Evolutionary conservation across 2,797 vertebrate genomes (phyloP).

Genomic region (Catharus ustulatus): DNA sequence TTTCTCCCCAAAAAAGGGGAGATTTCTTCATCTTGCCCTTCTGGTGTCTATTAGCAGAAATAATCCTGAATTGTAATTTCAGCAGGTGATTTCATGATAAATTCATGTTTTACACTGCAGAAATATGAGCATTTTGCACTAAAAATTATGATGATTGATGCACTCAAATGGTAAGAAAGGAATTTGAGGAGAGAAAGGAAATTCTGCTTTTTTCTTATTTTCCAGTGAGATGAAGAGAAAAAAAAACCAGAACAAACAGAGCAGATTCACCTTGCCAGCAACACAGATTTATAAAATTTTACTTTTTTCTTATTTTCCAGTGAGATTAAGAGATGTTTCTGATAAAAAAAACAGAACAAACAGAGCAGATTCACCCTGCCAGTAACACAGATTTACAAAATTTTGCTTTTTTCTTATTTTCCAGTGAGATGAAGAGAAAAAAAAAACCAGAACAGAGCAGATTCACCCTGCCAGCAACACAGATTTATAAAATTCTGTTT

Average conservation of each 20-base stretch:
- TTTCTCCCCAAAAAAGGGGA: background rate
- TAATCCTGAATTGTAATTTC: background rate
- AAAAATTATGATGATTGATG: rapidly evolving
- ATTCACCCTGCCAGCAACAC: background rate
- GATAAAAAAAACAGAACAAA: background rate
- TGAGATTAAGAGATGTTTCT: background rate
- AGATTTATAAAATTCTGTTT: background rate
- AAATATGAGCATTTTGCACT: background rate
- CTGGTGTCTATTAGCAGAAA: background rate
- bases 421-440: background rate
- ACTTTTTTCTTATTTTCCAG: background rate
- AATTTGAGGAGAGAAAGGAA: background rate
- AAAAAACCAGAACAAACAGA: background rate
- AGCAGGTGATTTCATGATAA: background rate
- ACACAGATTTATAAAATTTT: no score
- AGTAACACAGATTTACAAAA: background rate
- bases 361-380: background rate
- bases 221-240: background rate
- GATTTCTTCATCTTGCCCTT: background rate
- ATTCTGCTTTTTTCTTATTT: background rate
- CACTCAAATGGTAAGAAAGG: no score
- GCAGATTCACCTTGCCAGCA: background rate
- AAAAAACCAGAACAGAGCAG: background rate
- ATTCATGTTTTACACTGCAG: background rate
- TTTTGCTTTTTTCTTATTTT: slow-evolving; percentile 65